phyloP scores from a whole-genome alignment of 2,113 vertebrate species.

The Plecturocebus donacophilus region DNA sequence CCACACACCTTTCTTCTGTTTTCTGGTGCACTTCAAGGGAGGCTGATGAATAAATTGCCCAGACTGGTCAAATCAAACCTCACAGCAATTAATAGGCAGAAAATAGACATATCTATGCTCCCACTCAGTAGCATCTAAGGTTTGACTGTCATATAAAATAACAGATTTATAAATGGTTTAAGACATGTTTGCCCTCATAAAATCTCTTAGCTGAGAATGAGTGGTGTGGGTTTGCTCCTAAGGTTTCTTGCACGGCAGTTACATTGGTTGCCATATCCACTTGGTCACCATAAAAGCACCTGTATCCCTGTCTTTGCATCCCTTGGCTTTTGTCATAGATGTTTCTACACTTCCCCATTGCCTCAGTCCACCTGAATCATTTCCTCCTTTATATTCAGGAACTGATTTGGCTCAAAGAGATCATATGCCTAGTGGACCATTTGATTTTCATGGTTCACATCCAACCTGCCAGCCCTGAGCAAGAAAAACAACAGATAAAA shows the following conservation, averaged over 20 bases:
- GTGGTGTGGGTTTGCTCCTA: not conserved
- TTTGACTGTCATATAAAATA: conserved; percentile 57
- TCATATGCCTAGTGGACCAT: conserved; percentile 26
- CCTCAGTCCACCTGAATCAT: not conserved
- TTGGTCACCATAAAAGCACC: not conserved
- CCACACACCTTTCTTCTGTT: conserved; percentile 53
- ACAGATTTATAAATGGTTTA: conserved; percentile 65
- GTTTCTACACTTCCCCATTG: not conserved
- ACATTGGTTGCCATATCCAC: not conserved
- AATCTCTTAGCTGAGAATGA: conserved; percentile 69
- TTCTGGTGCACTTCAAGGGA: conserved; percentile 62
- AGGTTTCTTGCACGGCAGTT: not conserved
- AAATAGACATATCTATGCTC: conserved; percentile 65
- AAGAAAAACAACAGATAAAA: conserved; percentile 76
- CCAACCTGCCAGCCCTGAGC: conserved; percentile 62
- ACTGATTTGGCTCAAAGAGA: conserved; percentile 41
- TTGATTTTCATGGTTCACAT: conserved; percentile 62
- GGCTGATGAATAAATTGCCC: conserved; percentile 61
- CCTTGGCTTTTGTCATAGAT: not conserved
- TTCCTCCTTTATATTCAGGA: not conserved
- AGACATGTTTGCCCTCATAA: conserved; percentile 54
- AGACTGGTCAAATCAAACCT: conserved; percentile 62
- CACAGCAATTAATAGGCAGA: conserved; percentile 72
- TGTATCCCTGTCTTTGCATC: not conserved
- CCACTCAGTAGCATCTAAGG: conserved; percentile 57